Evolutionary conservation across 2,888 invertebrate species (phyloP), one percentile per base, ranked within the genome.

Genomic region (Glyphotaelius pellucidus): DNA sequence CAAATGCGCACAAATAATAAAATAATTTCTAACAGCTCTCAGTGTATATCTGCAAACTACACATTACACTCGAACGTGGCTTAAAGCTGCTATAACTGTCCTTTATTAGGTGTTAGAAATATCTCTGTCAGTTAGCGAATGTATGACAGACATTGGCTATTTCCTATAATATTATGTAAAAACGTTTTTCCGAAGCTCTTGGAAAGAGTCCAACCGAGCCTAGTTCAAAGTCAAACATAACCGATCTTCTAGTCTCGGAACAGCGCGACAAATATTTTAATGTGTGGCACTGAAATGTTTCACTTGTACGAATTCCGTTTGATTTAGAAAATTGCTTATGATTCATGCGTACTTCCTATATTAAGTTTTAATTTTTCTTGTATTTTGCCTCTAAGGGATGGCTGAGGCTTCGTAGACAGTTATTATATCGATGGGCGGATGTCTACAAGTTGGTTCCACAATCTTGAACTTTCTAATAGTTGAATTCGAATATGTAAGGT

Each of bases 141-240:
- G 35, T 35, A 83, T 83, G 83, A 32, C 83, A 35, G 52, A 25
- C 83, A 83, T 83, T 83, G 83, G 83, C 83, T 25, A 35, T 32
- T 83, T 83, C 83, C 83, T 83, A 35, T 67, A 67, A 7, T 35
- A 83, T 83, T 83, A 83, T 83, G 83, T 83, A 83, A 83, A 83
- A 83, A 35, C 35, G 35, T 12, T 83, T 32, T 83, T 83, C 83
- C 35, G 15, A 83, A 83, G 83, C 15, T 83, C 14, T 31, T 83
- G 83, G 83, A 83, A 30, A 19, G 19, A 9, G 83, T 83, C 83
- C 83, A 83, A 83, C 83, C 83, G 14, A 83, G 83, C 83, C 83
- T 83, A 83, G 83, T 83, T 83, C 83, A 83, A 83, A 83, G 83
- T 83, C 83, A 83, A 83, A 83, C 35, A 32, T 32, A 83, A 32